These are phyloP conservation scores for Brienomyrus longianalis DNA, from an alignment of 2,113 vertebrate species.

Conservation along the genomic window DNA sequence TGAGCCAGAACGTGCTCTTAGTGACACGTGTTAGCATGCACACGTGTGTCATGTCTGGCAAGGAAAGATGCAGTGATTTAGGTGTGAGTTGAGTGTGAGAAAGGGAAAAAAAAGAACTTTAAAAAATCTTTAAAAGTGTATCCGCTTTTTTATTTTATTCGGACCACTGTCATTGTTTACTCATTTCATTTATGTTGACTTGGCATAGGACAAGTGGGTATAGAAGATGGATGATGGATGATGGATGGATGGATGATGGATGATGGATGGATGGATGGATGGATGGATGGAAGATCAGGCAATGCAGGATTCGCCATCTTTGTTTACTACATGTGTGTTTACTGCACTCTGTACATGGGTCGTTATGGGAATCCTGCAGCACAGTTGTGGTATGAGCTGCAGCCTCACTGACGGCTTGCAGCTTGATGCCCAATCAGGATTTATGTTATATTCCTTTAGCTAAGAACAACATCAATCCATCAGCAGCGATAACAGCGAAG, in stretches of 20 bases:
- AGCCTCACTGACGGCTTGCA: background rate
- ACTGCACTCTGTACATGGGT: background rate
- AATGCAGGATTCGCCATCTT: background rate
- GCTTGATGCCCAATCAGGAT: background rate
- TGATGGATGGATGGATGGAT: background rate
- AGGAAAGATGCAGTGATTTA: background rate
- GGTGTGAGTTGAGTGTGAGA: background rate
- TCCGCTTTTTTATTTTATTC: background rate
- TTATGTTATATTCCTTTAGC: background rate
- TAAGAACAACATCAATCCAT: background rate
- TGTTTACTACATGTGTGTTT: background rate
- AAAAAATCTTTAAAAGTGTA: background rate
- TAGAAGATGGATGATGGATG: background rate
- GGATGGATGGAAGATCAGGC: background rate
- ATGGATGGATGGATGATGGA: background rate
- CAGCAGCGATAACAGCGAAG: background rate
- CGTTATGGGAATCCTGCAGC: background rate
- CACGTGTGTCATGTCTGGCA: background rate
- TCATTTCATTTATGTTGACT: background rate
- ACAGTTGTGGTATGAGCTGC: background rate
- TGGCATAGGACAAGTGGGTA: background rate
- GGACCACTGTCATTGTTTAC: background rate
- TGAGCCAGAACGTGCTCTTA: background rate
- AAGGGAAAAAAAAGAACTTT: background rate
- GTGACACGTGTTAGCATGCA: background rate